Evolutionary conservation across 2,113 vertebrate genomes (phyloP), one percentile per base, ranked within the genome.

Genomic region (Takifugu flavidus): DNA sequence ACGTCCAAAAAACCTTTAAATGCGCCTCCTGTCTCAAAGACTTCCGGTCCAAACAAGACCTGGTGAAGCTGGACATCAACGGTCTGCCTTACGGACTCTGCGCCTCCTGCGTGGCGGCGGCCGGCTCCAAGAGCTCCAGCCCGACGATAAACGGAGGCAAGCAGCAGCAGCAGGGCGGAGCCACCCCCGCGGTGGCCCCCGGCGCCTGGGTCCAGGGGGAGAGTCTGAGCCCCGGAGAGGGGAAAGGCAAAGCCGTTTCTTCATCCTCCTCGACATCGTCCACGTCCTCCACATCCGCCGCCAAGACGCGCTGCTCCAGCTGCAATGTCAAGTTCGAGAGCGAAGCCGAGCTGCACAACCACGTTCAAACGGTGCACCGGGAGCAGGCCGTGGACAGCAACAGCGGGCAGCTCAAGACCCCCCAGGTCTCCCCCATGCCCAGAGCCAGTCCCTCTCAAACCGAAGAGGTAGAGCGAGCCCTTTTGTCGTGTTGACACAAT

Each of bases 291-390:
- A 82, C 60, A 1, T 83, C 85, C 1, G 82, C 78, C 42, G 71
- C 85, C 85, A 98, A 98, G 91, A 98, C 94, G 3, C 91, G 97
- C 67, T 99, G 97, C 86, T 93, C 95, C 54, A 96, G 93, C 89
- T 99, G 97, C 90, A 98, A 95, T 64, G 97, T 99, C 75, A 99
- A 99, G 88, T 99, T 99, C 81, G 97, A 99, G 90, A 94, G 94
- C 1, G 96, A 98, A 82, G 91, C 88, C 5, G 97, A 99, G 90
- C 91, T 99, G 79, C 96, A 98, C 89, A 95, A 93, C 77, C 97
- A 99, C 67, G 86, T 95, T 79, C 94, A 95, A 86, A 91, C 94
- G 15, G 91, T 97, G 78, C 97, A 99, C 85, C 92, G 94, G 74
- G 96, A 98, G 50, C 93, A 94, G 43, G 74, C 87, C 70, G 92